These are phyloP conservation scores for Diadophis punctatus DNA, from an alignment of 2,113 vertebrate species.

Conservation along the genomic window DNA sequence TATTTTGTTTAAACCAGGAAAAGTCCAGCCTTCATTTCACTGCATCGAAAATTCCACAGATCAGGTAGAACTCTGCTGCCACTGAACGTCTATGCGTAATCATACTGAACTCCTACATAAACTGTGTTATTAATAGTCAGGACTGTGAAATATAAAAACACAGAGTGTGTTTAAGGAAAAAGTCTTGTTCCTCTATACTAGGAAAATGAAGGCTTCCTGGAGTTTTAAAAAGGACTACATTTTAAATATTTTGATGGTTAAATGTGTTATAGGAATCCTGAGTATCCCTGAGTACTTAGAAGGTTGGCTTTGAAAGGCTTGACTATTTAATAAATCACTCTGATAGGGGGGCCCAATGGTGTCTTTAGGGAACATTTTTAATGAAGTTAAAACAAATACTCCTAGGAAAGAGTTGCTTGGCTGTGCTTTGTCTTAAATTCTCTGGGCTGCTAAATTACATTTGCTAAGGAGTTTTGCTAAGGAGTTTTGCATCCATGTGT, in stretches of 20 bases:
- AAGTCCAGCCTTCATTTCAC: background rate
- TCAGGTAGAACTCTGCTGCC: background rate
- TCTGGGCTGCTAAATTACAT: constrained; percentile 19
- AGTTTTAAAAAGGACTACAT: background rate
- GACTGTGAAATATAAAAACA: background rate
- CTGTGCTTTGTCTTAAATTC: constrained; percentile 32
- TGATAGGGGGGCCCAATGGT: constrained; percentile 2
- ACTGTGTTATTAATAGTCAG: background rate
- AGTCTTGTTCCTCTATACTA: background rate
- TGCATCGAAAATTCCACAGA: background rate
- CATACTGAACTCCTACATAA: background rate
- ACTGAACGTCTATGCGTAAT: background rate
- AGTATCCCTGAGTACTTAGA: background rate
- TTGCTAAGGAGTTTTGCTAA: constrained; percentile 15
- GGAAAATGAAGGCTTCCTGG: background rate
- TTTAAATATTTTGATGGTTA: constrained; percentile 19
- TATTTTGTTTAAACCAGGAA: background rate
- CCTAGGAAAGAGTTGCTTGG: constrained; percentile 49
- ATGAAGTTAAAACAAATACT: constrained; percentile 39
- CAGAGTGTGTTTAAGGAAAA: background rate
- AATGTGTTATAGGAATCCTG: background rate
- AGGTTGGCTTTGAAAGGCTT: background rate
- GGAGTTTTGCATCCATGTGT: constrained; percentile 16
- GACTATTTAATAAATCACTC: constrained; percentile 33
- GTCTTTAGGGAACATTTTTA: constrained; percentile 43